phyloP scores from a whole-genome alignment of 2,888 invertebrate species.

The Tillus elongatus region DNA sequence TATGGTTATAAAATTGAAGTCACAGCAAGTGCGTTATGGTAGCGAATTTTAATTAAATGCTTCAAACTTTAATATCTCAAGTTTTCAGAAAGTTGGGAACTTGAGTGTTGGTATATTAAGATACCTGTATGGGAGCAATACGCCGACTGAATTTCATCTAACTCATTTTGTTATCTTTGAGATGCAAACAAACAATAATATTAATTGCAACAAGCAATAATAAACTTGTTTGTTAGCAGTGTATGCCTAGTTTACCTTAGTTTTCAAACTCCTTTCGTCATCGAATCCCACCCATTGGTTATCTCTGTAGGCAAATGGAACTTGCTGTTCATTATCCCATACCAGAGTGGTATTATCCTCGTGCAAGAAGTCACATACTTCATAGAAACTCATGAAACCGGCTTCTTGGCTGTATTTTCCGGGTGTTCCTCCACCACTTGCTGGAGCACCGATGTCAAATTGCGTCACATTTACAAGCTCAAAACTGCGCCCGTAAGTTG shows the following conservation, averaged over 20 bases:
- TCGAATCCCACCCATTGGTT: conserved; percentile 95
- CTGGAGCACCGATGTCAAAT: conserved; percentile 87
- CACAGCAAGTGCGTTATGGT: too few relatives aligned
- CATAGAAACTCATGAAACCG: conserved; percentile 92
- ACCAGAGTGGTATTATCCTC: conserved; percentile 86
- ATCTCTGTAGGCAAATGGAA: conserved; percentile 84
- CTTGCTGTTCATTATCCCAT: conserved; percentile 94
- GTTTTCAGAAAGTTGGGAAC: too few relatives aligned
- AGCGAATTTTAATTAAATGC: too few relatives aligned
- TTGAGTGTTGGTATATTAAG: too few relatives aligned
- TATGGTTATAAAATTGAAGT: too few relatives aligned
- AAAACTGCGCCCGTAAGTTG: conserved; percentile 88
- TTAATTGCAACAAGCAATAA: too few relatives aligned
- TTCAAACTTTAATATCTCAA: too few relatives aligned
- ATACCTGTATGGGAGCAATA: too few relatives aligned
- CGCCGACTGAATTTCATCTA: too few relatives aligned
- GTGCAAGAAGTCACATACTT: conserved; percentile 85
- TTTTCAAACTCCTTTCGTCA: conserved; percentile 82
- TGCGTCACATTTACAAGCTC: conserved; percentile 77
- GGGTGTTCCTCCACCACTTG: conserved; percentile 75
- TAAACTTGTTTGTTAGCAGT: too few relatives aligned
- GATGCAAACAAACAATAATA: too few relatives aligned
- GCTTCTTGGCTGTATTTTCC: conserved; percentile 89
- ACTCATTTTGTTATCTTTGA: too few relatives aligned
- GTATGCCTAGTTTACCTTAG: conserved; percentile 81